Evolutionary conservation across 2,797 vertebrate genomes (phyloP), one percentile per base, ranked within the genome.

Genomic region (Gadopsis marmoratus): DNA sequence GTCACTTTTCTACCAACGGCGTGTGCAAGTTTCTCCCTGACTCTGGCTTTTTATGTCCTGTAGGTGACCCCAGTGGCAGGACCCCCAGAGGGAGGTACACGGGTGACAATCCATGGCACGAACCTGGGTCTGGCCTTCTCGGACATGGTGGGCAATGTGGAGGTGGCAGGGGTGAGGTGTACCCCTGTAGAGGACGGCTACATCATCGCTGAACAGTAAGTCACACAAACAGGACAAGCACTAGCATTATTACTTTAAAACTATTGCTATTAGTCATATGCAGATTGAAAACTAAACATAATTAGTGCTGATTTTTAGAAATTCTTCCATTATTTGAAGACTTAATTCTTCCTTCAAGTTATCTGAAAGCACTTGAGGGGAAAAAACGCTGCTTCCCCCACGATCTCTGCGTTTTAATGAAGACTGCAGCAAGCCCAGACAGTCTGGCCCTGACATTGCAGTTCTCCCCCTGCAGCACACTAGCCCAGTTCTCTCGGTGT

Each of bases 91-190:
- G 98, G 98, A 83, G 98, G 98, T 13, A 99, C 98, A 0, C 94
- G 96, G 60, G 98, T 99, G 86, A 99, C 98, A 59, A 99, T 99
- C 93, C 97, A 96, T 0, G 98, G 98, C 0, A 96, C 97, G 3
- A 99, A 99, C 93, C 95, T 99, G 39, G 98, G 98, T n/a, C 93
- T 99, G 93, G 96, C 97, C 80, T 99, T 99, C 93, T 95, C 96
- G 0, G 98, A 99, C 92, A 97, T 99, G 79, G 96, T 97, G 48
- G 95, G 95, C 5, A 97, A 98, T 0, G 97, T 99, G 78, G 95
- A 97, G 90, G 97, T 99, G 86, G 98, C 98, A 0, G 98, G 97
- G 48, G 97, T 99, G 74, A 95, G 91, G 29, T 99, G 98, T 78
- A 93, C 93, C 0, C 97, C 98, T 0, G 93, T 97, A 68, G 96